Evolutionary conservation across 1,140 invertebrate species (phyloP).

Genomic region (Trichonephila inaurata): DNA sequence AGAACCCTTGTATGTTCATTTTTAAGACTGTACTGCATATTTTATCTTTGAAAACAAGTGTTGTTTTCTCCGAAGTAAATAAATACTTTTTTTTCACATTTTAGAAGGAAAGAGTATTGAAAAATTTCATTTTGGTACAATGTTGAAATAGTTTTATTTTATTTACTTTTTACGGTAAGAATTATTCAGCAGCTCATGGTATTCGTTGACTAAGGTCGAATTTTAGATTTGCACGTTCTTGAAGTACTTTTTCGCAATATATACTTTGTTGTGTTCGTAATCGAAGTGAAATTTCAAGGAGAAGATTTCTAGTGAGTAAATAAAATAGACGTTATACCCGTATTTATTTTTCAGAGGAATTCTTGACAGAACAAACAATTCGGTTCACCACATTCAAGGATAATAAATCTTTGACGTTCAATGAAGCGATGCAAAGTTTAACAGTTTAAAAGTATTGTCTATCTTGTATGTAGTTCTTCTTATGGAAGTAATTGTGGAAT

Average conservation of each 20-base stretch:
- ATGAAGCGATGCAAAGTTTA: not conserved
- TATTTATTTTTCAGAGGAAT: not conserved
- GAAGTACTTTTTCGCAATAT: not conserved
- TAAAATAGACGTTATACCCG: not conserved
- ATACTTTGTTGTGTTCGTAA: not conserved
- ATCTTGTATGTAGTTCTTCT: too few relatives aligned
- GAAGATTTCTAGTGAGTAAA: not conserved
- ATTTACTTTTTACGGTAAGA: not conserved
- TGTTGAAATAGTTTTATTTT: too few relatives aligned
- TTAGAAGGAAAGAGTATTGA: too few relatives aligned
- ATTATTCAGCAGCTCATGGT: not conserved
- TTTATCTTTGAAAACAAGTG: too few relatives aligned
- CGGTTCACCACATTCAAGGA: not conserved
- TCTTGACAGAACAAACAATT: not conserved
- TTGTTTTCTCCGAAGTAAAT: too few relatives aligned
- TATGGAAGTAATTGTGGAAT: too few relatives aligned
- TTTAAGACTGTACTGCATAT: too few relatives aligned
- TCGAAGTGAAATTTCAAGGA: not conserved
- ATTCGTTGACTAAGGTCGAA: not conserved
- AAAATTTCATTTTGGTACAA: too few relatives aligned
- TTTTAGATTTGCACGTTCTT: not conserved
- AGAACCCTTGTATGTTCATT: too few relatives aligned
- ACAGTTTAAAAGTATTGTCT: too few relatives aligned
- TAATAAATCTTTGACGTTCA: not conserved
- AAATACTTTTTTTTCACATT: too few relatives aligned